Percentiles rank a stretch among this genome's conserved stretches.
phyloP scores from a whole-genome alignment of 2,797 vertebrate genomes.

The Pampus argenteus region DNA sequence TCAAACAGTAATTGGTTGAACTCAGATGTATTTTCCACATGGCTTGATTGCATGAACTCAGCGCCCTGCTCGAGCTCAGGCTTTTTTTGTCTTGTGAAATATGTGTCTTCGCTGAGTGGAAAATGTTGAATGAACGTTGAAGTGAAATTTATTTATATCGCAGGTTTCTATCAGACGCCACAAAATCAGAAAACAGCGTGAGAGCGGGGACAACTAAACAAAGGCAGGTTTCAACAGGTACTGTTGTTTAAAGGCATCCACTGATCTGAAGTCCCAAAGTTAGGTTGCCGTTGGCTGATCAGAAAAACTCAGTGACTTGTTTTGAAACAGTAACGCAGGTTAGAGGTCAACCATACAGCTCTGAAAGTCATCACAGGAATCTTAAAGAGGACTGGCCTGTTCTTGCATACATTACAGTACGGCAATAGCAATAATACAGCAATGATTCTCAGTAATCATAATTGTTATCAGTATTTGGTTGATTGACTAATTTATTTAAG shows the following conservation, averaged over 20 bases:
- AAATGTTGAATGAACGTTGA: not conserved
- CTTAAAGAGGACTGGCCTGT: not conserved
- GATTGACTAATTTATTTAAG: no score
- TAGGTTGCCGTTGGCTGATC: no score
- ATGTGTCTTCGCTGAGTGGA: not conserved
- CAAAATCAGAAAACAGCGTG: not conserved
- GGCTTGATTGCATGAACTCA: constrained; percentile 38
- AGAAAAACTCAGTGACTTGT: not conserved
- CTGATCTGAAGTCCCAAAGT: not conserved
- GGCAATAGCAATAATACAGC: no score
- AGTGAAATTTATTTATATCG: constrained; percentile 5
- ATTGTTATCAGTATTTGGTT: no score
- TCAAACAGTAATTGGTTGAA: not conserved
- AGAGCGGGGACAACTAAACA: not conserved
- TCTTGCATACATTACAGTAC: no score
- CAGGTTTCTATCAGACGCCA: constrained; percentile 11
- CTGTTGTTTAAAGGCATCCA: not conserved
- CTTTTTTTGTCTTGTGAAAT: constrained; percentile 31
- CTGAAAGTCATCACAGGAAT: not conserved
- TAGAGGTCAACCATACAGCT: not conserved
- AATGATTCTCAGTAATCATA: no score
- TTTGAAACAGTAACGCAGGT: no score
- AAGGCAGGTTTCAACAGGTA: constrained; percentile 8
- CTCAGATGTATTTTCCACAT: constrained; percentile 45
- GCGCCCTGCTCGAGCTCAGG: constrained; percentile 31